Base-by-base conservation (phyloP, 1,140 invertebrate genomes). In the Bombus difficillimus region DNA sequence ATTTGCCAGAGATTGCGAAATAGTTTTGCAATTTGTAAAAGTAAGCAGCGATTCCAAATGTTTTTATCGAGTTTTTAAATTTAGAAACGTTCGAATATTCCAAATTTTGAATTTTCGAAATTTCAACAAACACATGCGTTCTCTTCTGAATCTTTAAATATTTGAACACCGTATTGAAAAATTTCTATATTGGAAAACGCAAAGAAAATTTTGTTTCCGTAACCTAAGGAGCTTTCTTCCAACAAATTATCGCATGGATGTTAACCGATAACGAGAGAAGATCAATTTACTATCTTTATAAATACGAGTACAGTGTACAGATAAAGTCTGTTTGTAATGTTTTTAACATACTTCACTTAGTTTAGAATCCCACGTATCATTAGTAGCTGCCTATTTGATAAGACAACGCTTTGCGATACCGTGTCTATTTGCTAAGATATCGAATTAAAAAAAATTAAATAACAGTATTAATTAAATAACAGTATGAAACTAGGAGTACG, bases 1-100 rank as follows among this genome's bases (percentile, higher is more conserved):
- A 12, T 94, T 13, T 92, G 81, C 81, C 89, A 81, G 64, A 93
- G 89, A 81, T 76, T 95, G 25, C 91, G 91, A 15, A 81, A 90
- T 0, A 90, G 86, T 25, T 86, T 83, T 13, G 79, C 76, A 28
- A 28, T 88, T 1, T 41, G 88, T 1, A 92, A 92, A 85, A 79
- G 92, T 93, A 92, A 93, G 90, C 41, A 0, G 0, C 0, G 28
- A 3, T n/a, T 62, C 0, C 10, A 62, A 53, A 53, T 53, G 0
- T 18, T 18, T 18, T 18, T 18, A 18, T 2, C 47, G 10, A 41
- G 8, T 43, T 32, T n/a, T n/a, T n/a, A 43, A 0, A 41, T 8
- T 28, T 25, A 12, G 0, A 6, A 53, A 53, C 47, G 47, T 22
- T 2, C 18, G 18, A 53, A 53, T 53, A 8, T 53, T 53, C 5